Base-by-base conservation (phyloP, 2,797 vertebrate species). In the Varecia variegata region DNA sequence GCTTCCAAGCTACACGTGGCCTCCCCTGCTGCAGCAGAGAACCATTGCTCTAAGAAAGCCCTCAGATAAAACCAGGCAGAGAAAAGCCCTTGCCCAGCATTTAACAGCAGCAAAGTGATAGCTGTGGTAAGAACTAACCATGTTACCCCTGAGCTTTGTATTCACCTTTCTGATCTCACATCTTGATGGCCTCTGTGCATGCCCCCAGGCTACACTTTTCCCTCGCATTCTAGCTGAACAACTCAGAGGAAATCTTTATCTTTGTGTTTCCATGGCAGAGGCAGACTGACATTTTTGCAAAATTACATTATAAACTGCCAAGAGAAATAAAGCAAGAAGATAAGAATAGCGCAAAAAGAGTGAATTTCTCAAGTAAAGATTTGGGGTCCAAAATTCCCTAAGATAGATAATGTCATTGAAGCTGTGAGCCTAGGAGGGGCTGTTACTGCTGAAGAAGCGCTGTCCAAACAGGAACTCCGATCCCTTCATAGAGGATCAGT, bases 221-320 rank as follows among this genome's bases (percentile, higher is more conserved):
- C n/a, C 65, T 96, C 45, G 18, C 25, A 74, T 35, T 84, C 88
- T 68, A 52, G 43, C 73, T 93, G 35, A 94, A 94, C 77, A 47
- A 84, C 60, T 93, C 67, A 35, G 47, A 71, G 70, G 58, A 94
- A 94, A 67, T 47, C 45, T 84, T 93, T 91, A 38, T 35, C 71
- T 94, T 80, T 90, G 50, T 94, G 71, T 96, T 97, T 94, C 95
- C 60, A 40, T 27, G 40, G n/a, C 65, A 25, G 60, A 94, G 60
- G 68, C 73, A 85, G 73, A 58, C 38, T 96, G 73, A 74, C 65
- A 73, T 80, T 84, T 95, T 45, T 43, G 35, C 71, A n/a, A 88
- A 94, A 83, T 47, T 18, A 83, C 58, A 58, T 54, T 70, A 77
- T 76, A 74, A 96, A 88, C 73, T 56, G 23, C 14, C 21, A 85